Evolutionary conservation across 2,113 vertebrate genomes (phyloP).

Genomic region (Gobio gobio): DNA sequence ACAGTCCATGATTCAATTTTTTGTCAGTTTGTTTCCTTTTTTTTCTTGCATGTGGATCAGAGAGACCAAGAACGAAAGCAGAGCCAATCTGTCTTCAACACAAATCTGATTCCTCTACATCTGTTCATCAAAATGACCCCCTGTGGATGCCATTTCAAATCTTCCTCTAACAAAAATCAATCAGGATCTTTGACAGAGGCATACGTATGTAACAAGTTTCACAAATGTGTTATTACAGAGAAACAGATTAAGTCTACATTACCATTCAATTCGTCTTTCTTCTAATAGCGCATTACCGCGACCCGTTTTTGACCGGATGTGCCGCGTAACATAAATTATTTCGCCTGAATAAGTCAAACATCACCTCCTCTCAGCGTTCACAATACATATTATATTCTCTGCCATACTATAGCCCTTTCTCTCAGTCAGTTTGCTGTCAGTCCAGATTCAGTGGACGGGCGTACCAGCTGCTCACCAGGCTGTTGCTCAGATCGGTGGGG

Average conservation of each 20-base stretch:
- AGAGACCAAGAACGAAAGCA: constrained; percentile 46
- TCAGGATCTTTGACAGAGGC: background rate
- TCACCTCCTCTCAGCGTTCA: constrained; percentile 3
- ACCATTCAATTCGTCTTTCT: background rate
- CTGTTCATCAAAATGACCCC: constrained; percentile 60
- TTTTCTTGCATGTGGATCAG: constrained; percentile 18
- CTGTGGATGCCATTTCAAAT: constrained; percentile 55
- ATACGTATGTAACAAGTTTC: constrained; percentile 14
- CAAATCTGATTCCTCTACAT: constrained; percentile 50
- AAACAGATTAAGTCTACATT: background rate
- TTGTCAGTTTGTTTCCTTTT: constrained; percentile 47
- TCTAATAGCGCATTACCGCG: background rate
- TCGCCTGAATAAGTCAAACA: background rate
- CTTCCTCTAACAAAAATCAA: constrained; percentile 43
- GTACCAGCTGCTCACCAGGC: constrained; percentile 55
- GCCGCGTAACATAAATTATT: background rate
- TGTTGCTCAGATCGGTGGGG: constrained; percentile 43
- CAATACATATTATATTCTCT: constrained; percentile 11
- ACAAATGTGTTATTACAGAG: background rate
- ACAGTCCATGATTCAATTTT: constrained; percentile 54
- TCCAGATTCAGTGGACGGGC: constrained; percentile 17
- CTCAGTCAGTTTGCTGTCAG: constrained; percentile 37
- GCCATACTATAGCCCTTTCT: constrained; percentile 3
- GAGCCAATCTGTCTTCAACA: constrained; percentile 54
- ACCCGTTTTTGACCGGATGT: background rate